phyloP scores from a whole-genome alignment of 2,888 invertebrate species.

The Oscheius sp. region DNA sequence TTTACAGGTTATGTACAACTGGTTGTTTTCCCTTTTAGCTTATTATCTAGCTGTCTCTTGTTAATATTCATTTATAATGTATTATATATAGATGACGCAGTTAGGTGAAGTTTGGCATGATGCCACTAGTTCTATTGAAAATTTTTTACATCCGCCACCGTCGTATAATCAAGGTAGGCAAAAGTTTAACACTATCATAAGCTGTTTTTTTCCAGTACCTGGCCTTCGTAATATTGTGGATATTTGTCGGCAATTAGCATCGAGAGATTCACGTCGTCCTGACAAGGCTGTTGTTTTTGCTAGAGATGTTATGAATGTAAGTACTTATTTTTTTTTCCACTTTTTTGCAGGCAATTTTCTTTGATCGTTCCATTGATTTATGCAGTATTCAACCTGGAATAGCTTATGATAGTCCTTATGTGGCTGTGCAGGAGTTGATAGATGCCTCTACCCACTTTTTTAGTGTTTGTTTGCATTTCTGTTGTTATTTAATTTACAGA shows the following conservation, averaged over 20 bases:
- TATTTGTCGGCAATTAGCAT: conserved; percentile 38
- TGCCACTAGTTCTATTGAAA: background rate
- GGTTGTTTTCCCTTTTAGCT: background rate
- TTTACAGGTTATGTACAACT: background rate
- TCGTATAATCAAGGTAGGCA: background rate
- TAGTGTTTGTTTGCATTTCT: too few relatives aligned
- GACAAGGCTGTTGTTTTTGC: conserved; percentile 33
- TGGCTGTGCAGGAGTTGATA: conserved; percentile 33
- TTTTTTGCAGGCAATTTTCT: conserved; percentile 37
- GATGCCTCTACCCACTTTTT: conserved; percentile 41
- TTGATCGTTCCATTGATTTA: conserved; percentile 39
- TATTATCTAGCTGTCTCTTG: background rate
- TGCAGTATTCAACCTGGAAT: conserved; percentile 37
- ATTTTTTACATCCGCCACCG: background rate
- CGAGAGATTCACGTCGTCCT: conserved; percentile 1
- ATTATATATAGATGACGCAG: background rate
- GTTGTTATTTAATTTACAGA: conserved; percentile 15
- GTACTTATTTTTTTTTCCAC: background rate
- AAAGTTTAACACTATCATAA: too few relatives aligned
- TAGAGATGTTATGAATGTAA: conserved; percentile 34
- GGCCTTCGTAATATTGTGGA: conserved; percentile 26
- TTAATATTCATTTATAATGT: background rate
- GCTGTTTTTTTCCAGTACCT: too few relatives aligned
- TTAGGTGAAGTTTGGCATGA: background rate
- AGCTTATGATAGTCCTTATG: conserved; percentile 29